phyloP scores from a whole-genome alignment of 2,888 invertebrate species.

The Cosmopolites sordidus region DNA sequence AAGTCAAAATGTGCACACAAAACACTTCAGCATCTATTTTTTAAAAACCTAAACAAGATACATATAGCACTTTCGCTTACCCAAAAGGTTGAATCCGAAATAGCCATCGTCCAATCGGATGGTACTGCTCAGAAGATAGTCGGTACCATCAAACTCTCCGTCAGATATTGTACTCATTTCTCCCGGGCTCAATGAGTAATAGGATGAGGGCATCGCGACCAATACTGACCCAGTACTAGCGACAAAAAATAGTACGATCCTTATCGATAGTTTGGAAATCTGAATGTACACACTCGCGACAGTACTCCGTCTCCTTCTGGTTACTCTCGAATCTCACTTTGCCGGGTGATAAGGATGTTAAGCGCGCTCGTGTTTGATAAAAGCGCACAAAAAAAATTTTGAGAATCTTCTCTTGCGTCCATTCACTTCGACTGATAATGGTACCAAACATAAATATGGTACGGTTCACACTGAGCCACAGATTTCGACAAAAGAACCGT shows the following conservation, averaged over 20 bases:
- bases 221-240: not conserved
- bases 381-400: too few relatives aligned
- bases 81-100: constrained; percentile 60
- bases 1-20: too few relatives aligned
- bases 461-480: constrained; percentile 17
- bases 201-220: constrained; percentile 37
- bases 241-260: not conserved
- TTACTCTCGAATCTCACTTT: too few relatives aligned
- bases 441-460: constrained; percentile 19
- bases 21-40: too few relatives aligned
- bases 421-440: not conserved
- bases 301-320: not conserved
- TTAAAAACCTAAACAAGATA: too few relatives aligned
- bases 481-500: constrained; percentile 19
- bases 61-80: too few relatives aligned
- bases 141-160: constrained; percentile 60
- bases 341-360: too few relatives aligned
- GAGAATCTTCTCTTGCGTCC: not conserved
- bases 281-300: not conserved
- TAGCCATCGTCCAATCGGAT: constrained; percentile 60
- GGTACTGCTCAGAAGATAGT: constrained; percentile 60
- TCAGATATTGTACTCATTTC: constrained; percentile 40
- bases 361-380: too few relatives aligned
- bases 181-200: constrained; percentile 41
- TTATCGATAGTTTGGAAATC: not conserved